A percentile compares a stretch with the other conserved stretches of the same genome.
Conservation (phyloP, 2,113 vertebrate genomes). For the Xiphophorus hellerii region DNA sequence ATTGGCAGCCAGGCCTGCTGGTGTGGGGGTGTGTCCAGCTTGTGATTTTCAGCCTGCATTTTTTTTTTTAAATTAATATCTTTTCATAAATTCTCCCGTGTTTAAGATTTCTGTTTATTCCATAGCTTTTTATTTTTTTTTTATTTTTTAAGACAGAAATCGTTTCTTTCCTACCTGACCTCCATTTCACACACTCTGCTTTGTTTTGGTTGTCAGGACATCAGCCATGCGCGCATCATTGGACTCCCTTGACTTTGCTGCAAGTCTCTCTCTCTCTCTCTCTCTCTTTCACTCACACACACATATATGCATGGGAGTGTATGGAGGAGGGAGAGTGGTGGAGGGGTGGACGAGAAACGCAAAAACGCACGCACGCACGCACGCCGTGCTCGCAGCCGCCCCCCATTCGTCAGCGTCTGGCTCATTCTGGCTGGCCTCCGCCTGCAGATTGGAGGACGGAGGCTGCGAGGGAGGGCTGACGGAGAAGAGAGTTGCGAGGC, state of each 20-base stretch:
- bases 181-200: constrained; percentile 48
- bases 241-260: constrained; percentile 73
- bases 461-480: constrained; percentile 68
- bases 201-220: constrained; percentile 75
- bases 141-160: neutral
- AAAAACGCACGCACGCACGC: constrained; percentile 51
- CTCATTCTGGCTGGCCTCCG: constrained; percentile 72
- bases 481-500: constrained; percentile 83
- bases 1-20: constrained; percentile 51
- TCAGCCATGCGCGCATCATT: constrained; percentile 59
- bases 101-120: neutral
- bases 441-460: constrained; percentile 73
- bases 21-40: constrained; percentile 65
- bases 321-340: neutral
- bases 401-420: constrained; percentile 64
- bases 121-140: neutral
- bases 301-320: constrained; percentile 23
- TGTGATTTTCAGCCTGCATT: constrained; percentile 26
- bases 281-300: neutral
- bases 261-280: constrained; percentile 62
- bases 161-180: constrained; percentile 27
- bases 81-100: neutral
- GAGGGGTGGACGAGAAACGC: neutral
- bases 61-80: neutral
- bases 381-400: constrained; percentile 56